A percentile compares a stretch with the other conserved stretches of the same genome.
These are phyloP conservation scores for Muscina levida DNA, from an alignment of 2,888 invertebrate species.

Conservation along the genomic window DNA sequence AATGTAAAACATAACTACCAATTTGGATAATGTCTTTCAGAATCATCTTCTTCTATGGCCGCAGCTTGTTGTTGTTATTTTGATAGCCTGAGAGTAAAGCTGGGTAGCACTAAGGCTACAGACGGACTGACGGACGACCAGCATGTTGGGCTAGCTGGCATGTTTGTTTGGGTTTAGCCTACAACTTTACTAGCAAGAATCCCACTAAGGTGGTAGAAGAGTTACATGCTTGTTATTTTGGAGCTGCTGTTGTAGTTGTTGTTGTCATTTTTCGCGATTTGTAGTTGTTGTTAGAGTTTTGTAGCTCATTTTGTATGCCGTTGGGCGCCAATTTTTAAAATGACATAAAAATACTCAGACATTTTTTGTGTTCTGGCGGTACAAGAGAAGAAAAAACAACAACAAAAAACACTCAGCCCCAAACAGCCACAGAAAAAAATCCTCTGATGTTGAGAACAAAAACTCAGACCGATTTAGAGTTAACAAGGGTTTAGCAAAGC, in stretches of 20 bases:
- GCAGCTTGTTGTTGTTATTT: too few relatives aligned
- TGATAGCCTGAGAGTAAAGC: constrained; percentile 39
- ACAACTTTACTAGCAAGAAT: too few relatives aligned
- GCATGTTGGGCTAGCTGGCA: not conserved
- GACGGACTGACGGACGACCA: not conserved
- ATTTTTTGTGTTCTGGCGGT: constrained; percentile 44
- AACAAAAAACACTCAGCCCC: constrained; percentile 43
- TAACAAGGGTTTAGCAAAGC: constrained; percentile 20
- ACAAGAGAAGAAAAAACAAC: constrained; percentile 32
- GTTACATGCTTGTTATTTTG: constrained; percentile 40
- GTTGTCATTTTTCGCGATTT: not conserved
- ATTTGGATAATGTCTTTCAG: constrained; percentile 49
- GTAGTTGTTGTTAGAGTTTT: not conserved
- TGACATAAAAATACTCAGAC: constrained; percentile 63
- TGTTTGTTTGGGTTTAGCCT: not conserved
- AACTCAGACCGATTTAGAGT: constrained; percentile 8
- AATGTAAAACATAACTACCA: constrained; percentile 49
- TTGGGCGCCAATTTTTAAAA: constrained; percentile 71
- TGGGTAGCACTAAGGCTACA: constrained; percentile 25
- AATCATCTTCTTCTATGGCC: too few relatives aligned
- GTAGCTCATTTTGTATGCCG: constrained; percentile 67
- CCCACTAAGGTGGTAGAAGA: not conserved
- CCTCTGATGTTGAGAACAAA: constrained; percentile 20
- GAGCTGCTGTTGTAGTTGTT: too few relatives aligned
- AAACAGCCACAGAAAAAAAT: too few relatives aligned